These are phyloP conservation scores for Anastrepha obliqua DNA, from an alignment of 1,140 invertebrate species.

Conservation along the genomic window DNA sequence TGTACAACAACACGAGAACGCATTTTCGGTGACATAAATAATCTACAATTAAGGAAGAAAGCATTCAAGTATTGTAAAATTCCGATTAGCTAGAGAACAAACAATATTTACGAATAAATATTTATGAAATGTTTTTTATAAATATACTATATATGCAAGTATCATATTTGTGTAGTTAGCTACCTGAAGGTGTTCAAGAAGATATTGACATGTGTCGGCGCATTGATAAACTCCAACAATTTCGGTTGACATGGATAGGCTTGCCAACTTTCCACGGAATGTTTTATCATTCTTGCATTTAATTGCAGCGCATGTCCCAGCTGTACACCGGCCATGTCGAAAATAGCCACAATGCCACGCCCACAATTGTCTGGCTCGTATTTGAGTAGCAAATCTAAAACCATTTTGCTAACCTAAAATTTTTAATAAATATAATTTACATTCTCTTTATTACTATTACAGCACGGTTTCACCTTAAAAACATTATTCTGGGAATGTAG, in stretches of 20 bases:
- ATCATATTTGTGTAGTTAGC: background rate
- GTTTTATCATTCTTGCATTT: slow-evolving; percentile 76
- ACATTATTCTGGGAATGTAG: slow-evolving; percentile 77
- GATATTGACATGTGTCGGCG: slow-evolving; percentile 81
- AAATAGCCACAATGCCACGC: slow-evolving; percentile 78
- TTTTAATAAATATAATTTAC: background rate
- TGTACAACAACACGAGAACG: slow-evolving; percentile 77
- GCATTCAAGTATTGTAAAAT: too few species aligned
- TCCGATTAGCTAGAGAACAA: background rate
- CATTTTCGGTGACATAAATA: slow-evolving; percentile 83
- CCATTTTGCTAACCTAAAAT: slow-evolving; percentile 76
- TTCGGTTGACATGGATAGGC: slow-evolving; percentile 83
- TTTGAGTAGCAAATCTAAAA: slow-evolving; percentile 76
- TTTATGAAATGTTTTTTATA: too few species aligned
- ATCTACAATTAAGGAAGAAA: slow-evolving; percentile 55
- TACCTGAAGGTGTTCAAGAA: slow-evolving; percentile 81
- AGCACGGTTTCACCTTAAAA: slow-evolving; percentile 74
- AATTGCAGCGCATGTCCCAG: slow-evolving; percentile 79
- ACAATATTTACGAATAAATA: background rate
- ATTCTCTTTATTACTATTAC: background rate
- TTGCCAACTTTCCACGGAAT: slow-evolving; percentile 80
- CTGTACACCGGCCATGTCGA: slow-evolving; percentile 78
- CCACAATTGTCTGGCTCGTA: slow-evolving; percentile 76
- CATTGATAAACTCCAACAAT: slow-evolving; percentile 83
- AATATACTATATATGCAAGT: background rate